phyloP scores from a whole-genome alignment of 2,113 vertebrate genomes.

The Chaetura pelagica region DNA sequence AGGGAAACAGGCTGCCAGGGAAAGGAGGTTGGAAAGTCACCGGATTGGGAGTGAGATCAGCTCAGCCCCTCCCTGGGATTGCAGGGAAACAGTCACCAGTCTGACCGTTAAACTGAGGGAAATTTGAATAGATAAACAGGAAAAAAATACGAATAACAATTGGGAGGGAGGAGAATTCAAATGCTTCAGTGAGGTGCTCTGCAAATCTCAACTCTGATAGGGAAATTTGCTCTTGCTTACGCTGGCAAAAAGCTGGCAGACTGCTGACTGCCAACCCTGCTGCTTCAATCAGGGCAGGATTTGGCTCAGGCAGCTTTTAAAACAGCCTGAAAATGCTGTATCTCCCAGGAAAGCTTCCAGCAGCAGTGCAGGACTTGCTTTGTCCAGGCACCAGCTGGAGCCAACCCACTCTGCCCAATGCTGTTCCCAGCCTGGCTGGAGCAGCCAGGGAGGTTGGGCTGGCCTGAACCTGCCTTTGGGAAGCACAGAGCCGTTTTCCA shows the following conservation, averaged over 20 bases:
- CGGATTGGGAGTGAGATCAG: neutral
- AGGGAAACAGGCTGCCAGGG: neutral
- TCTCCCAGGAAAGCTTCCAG: neutral
- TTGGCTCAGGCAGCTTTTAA: neutral
- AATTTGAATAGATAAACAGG: conserved; percentile 31
- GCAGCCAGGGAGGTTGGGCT: neutral
- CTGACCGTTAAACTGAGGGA: neutral
- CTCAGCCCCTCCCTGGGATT: neutral
- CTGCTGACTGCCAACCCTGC: conserved; percentile 15
- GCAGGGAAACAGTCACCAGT: neutral
- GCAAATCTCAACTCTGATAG: neutral
- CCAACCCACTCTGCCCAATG: neutral
- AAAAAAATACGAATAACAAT: neutral
- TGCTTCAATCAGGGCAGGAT: neutral
- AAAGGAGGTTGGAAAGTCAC: neutral
- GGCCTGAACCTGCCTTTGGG: neutral
- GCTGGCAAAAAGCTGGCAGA: conserved; percentile 37
- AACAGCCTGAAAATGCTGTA: neutral
- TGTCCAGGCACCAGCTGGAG: neutral
- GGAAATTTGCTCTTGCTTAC: conserved; percentile 43
- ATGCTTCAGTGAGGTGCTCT: neutral
- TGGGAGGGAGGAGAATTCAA: neutral
- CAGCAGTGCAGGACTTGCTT: neutral
- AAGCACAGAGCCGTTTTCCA: neutral
- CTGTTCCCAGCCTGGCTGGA: neutral